Percentiles rank a stretch among this genome's conserved stretches.
Conservation (phyloP, 2,113 vertebrate species). For the Chaetops frenatus region DNA sequence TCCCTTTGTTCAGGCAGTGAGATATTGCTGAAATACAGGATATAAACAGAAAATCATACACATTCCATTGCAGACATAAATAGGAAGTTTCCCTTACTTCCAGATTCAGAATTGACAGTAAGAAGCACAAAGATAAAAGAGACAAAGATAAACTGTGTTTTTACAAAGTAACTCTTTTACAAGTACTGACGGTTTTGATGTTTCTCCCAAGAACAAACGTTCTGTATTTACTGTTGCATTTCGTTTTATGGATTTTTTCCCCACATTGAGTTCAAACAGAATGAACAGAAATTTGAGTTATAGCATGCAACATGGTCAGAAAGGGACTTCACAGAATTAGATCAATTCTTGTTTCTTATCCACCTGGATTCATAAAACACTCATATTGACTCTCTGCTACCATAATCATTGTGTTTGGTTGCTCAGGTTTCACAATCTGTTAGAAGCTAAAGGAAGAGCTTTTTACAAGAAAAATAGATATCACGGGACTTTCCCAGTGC, state of each 20-base stretch:
- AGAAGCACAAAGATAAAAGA: neutral
- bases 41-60: neutral
- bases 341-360: constrained; percentile 21
- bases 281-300: constrained; percentile 24
- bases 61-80: neutral
- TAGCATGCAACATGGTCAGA: neutral
- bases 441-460: neutral
- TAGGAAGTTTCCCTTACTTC: neutral
- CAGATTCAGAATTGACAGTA: neutral
- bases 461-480: neutral
- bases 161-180: neutral
- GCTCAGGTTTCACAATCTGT: neutral
- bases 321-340: neutral
- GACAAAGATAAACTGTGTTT: neutral
- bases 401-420: neutral
- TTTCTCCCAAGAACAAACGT: neutral
- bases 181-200: neutral
- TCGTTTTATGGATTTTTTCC: constrained; percentile 33
- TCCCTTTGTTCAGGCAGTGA: neutral
- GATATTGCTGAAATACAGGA: neutral
- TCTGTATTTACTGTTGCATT: constrained; percentile 22
- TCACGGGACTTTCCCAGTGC: neutral
- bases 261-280: neutral
- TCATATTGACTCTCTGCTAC: neutral
- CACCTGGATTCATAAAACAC: constrained; percentile 11